phyloP scores from a whole-genome alignment of 2,113 vertebrate species.

The Sialia sialis region DNA sequence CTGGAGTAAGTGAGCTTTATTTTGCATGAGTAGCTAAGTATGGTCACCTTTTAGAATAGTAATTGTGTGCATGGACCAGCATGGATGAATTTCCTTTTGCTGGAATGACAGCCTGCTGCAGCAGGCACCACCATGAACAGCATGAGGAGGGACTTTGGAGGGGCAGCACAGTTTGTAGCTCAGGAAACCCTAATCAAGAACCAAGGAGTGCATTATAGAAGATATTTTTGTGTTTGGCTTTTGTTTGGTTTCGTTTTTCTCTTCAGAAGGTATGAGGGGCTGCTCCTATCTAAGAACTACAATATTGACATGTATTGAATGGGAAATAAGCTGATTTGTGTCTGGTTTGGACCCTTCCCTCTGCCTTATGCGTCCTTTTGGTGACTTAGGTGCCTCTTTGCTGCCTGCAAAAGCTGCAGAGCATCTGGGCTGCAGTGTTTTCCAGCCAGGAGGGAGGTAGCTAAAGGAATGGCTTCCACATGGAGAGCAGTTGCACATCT shows the following conservation, averaged over 20 bases:
- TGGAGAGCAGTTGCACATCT: background rate
- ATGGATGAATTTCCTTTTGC: background rate
- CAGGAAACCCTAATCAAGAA: background rate
- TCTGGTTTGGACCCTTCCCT: background rate
- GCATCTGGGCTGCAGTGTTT: background rate
- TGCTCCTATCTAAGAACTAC: background rate
- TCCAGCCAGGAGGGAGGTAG: background rate
- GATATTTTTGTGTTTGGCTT: background rate
- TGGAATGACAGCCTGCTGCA: background rate
- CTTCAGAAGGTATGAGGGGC: background rate
- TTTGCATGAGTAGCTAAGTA: background rate
- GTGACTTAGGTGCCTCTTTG: background rate
- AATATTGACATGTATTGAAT: background rate
- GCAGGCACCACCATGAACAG: background rate
- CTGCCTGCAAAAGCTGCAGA: background rate
- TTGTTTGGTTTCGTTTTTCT: background rate
- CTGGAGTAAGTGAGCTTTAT: background rate
- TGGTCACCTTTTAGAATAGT: fast-evolving
- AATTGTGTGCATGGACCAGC: background rate
- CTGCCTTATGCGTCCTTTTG: background rate
- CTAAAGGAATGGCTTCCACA: background rate
- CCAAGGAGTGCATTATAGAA: background rate
- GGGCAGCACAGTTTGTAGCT: background rate
- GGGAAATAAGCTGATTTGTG: background rate
- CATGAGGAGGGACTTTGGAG: background rate